phyloP scores from a whole-genome alignment of 2,113 vertebrate genomes.

The Oceanodroma tethys region DNA sequence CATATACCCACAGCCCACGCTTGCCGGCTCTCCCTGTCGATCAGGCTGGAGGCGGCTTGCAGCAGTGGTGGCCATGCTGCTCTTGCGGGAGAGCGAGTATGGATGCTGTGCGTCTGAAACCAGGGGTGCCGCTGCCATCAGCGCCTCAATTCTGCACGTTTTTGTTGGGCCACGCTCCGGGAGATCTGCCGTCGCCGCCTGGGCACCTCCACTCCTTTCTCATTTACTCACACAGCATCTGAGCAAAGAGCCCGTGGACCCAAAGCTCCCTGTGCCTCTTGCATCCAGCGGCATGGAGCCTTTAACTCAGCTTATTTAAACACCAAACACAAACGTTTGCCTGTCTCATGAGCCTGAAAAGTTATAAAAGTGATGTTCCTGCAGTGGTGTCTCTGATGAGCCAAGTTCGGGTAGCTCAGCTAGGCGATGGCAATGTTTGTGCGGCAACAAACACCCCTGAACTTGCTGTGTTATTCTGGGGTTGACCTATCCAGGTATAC shows the following conservation, averaged over 20 bases:
- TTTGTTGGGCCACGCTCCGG: accelerated
- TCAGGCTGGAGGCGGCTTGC: neutral
- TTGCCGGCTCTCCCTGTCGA: accelerated
- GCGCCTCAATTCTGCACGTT: accelerated
- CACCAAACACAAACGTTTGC: accelerated
- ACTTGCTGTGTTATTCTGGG: too few species aligned
- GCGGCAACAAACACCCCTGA: accelerated
- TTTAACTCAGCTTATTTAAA: neutral
- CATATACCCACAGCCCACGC: accelerated
- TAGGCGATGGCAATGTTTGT: too few species aligned
- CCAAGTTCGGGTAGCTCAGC: neutral
- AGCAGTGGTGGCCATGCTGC: neutral
- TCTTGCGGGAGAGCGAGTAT: accelerated
- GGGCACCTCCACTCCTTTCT: neutral
- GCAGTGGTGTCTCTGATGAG: neutral
- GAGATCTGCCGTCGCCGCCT: accelerated
- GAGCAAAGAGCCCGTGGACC: neutral
- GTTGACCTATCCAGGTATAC: neutral
- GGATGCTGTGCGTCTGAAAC: neutral
- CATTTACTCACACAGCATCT: neutral
- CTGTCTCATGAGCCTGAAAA: neutral
- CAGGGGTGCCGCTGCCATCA: accelerated
- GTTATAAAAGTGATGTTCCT: neutral
- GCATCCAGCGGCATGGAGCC: accelerated
- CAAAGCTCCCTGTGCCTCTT: neutral